phyloP scores from a whole-genome alignment of 2,888 invertebrate genomes.

The Exocentrus adspersus region DNA sequence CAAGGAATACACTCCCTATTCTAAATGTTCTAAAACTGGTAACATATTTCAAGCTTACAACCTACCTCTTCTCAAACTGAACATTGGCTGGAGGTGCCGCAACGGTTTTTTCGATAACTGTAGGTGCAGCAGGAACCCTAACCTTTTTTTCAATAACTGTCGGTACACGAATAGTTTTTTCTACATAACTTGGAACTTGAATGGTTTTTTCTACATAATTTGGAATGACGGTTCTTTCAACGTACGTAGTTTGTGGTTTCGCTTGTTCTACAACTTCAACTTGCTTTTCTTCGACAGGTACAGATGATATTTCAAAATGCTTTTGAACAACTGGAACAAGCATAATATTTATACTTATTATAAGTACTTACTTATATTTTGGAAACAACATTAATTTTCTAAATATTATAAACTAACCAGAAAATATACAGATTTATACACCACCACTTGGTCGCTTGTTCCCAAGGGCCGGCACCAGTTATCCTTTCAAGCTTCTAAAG shows the following conservation, averaged over 20 bases:
- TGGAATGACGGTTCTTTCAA: slow-evolving; percentile 59
- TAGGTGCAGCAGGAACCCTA: slow-evolving; percentile 56
- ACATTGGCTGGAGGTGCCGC: slow-evolving; percentile 45
- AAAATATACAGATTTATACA: too few relatives aligned
- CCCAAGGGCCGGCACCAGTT: too few relatives aligned
- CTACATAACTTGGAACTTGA: slow-evolving; percentile 59
- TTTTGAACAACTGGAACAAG: slow-evolving; percentile 30
- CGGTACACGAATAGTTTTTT: slow-evolving; percentile 59
- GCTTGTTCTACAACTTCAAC: slow-evolving; percentile 42
- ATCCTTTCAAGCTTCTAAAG: too few relatives aligned
- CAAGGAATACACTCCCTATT: too few relatives aligned
- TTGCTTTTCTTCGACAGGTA: slow-evolving; percentile 43
- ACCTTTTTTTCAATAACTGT: slow-evolving; percentile 58
- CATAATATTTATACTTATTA: too few relatives aligned
- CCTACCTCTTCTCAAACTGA: slow-evolving; percentile 32
- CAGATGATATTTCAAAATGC: slow-evolving; percentile 31
- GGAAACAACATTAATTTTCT: too few relatives aligned
- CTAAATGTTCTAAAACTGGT: background rate
- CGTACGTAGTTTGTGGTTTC: slow-evolving; percentile 49
- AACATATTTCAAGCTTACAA: background rate
- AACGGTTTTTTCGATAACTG: slow-evolving; percentile 57
- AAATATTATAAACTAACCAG: too few relatives aligned
- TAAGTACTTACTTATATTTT: too few relatives aligned
- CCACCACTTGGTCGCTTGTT: too few relatives aligned
- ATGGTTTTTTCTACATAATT: slow-evolving; percentile 60